These are phyloP conservation scores for Orthosia incerta DNA, from an alignment of 2,888 invertebrate genomes.

Conservation along the genomic window DNA sequence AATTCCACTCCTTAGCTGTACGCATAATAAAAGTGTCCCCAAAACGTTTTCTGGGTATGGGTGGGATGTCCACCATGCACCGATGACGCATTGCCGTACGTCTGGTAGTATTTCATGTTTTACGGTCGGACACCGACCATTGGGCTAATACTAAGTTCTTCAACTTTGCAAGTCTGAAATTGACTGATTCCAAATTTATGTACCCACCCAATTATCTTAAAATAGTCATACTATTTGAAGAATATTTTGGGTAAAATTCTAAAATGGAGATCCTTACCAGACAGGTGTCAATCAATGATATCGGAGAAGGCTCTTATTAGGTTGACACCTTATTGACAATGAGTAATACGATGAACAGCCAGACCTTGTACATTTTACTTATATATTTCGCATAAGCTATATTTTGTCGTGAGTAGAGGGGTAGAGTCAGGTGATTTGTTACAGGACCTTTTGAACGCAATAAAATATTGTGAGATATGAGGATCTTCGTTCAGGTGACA, in stretches of 20 bases:
- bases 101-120: too few relatives aligned
- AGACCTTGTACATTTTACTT: constrained; percentile 22
- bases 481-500: not conserved
- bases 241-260: not conserved
- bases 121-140: too few relatives aligned
- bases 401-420: constrained; percentile 3
- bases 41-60: too few relatives aligned
- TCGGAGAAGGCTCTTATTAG: constrained; percentile 8
- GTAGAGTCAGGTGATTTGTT: constrained; percentile 13
- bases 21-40: too few relatives aligned
- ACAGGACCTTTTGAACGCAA: constrained; percentile 6
- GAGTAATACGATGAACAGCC: constrained; percentile 15
- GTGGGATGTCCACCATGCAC: too few relatives aligned
- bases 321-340: constrained; percentile 22
- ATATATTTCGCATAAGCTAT: not conserved
- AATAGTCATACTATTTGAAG: not conserved
- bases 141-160: too few relatives aligned
- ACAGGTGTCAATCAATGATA: constrained; percentile 14
- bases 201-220: too few relatives aligned
- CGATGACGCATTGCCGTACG: too few relatives aligned
- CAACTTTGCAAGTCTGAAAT: too few relatives aligned
- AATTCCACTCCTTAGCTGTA: too few relatives aligned
- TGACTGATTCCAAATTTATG: too few relatives aligned
- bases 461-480: constrained; percentile 10
- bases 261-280: not conserved